Evolutionary conservation across 2,113 vertebrate genomes (phyloP), one percentile per base, ranked within the genome.

Genomic region (Hyaena hyaena): DNA sequence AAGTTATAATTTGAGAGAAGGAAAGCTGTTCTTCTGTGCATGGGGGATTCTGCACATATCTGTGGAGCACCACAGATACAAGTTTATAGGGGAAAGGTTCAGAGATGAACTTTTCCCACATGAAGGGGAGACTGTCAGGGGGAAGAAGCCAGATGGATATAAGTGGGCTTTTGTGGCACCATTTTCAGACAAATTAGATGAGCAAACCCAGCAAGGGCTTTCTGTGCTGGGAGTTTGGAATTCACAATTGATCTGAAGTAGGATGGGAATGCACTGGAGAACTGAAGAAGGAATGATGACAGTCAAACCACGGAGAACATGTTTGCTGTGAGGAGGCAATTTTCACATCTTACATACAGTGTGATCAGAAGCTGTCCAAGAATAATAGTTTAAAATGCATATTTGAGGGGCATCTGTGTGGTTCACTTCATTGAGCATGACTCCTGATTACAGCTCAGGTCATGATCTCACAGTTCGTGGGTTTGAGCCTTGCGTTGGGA

Each of bases 1-100:
- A 80, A 90, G 69, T 48, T 95, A 35, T 68, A 53, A 88, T 90
- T 85, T 90, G n/a, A 97, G 50, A 69, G 84, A 88, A 90, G 45
- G 63, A 85, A 93, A 90, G 55, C 43, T 84, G 21, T 50, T 96
- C 74, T 95, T 87, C n/a, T 58, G 43, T 73, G 19, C 35, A 31
- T 85, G 26, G 85, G 24, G 39, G 43, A 43, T 86, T 81, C 21
- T 61, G 58, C 23, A 8, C 58, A 23, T 61, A 61, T 61, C 58
- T 23, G 21, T 61, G 58, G 58, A 61, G 73, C 63, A 86, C 21
- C 31, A 83, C 68, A 96, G 26, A 80, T 66, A 19, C 28, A 83
- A 63, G 63, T 33, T 68, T 69, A 55, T 39, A 10, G 69, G 28
- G 61, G 45, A 61, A 95, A 43, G 45, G 83, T 80, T 96, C 63